These are phyloP conservation scores for Ferdinandea cuprea DNA, from an alignment of 2,888 invertebrate species.

Conservation along the genomic window DNA sequence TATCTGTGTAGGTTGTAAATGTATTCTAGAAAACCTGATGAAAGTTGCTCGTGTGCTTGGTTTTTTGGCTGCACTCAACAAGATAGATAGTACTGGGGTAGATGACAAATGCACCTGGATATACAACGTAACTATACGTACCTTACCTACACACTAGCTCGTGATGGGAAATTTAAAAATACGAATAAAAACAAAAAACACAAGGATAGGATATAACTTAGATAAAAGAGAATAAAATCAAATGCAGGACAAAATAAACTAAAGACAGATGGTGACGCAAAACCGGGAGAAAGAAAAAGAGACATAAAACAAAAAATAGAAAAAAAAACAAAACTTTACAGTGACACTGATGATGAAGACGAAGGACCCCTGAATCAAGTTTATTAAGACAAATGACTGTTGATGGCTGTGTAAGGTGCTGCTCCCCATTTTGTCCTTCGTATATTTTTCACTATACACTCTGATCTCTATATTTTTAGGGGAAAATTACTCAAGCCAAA, in stretches of 20 bases:
- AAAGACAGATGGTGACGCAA: conserved; percentile 26
- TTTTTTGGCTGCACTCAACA: neutral
- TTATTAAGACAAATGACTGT: conserved; percentile 77
- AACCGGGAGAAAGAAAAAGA: neutral
- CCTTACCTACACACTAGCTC: neutral
- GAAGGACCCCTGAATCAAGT: conserved; percentile 75
- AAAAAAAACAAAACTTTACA: conserved; percentile 35
- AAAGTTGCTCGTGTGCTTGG: neutral
- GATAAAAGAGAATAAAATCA: conserved; percentile 43
- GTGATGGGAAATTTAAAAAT: neutral
- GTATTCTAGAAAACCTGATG: neutral
- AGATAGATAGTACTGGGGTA: conserved; percentile 19
- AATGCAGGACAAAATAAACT: conserved; percentile 28
- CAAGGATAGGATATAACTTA: conserved; percentile 19
- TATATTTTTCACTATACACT: conserved; percentile 10
- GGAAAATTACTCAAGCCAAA: conserved; percentile 28
- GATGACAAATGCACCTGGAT: conserved; percentile 44
- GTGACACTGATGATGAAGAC: conserved; percentile 75
- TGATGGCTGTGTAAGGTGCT: conserved; percentile 72
- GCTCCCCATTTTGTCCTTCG: conserved; percentile 8
- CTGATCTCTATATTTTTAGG: conserved; percentile 14
- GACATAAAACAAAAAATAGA: conserved; percentile 2
- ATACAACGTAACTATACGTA: neutral
- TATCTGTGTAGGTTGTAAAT: neutral
- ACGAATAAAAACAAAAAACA: no score